These are phyloP conservation scores for Amphiprion percula DNA, from an alignment of 2,113 vertebrate species.

Conservation along the genomic window DNA sequence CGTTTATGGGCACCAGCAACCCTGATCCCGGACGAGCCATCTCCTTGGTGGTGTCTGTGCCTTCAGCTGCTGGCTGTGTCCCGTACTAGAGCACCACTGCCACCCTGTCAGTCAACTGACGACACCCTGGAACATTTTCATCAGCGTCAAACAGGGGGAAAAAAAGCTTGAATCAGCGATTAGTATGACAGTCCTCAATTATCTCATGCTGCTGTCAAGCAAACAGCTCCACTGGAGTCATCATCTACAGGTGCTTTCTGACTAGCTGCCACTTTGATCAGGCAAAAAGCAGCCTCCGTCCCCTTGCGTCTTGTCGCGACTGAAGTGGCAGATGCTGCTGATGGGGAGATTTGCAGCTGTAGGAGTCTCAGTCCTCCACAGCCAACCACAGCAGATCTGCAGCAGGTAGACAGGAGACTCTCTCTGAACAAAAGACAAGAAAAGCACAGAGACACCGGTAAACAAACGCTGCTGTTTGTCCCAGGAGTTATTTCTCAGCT, in stretches of 20 bases:
- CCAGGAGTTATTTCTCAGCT: conserved; percentile 9
- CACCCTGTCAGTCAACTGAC: conserved; percentile 70
- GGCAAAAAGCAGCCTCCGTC: conserved; percentile 43
- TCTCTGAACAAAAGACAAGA: conserved; percentile 46
- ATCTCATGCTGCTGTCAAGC: conserved; percentile 64
- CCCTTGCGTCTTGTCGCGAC: conserved; percentile 39
- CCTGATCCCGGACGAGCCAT: conserved; percentile 85
- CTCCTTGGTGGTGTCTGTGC: conserved; percentile 44
- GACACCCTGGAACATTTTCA: conserved; percentile 58
- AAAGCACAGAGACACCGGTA: conserved; percentile 29
- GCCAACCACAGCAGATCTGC: conserved; percentile 47
- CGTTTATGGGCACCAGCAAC: conserved; percentile 76
- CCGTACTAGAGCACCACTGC: conserved; percentile 60
- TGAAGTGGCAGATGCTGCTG: conserved; percentile 64
- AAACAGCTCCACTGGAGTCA: conserved; percentile 45
- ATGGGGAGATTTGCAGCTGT: conserved; percentile 52
- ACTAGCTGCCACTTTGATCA: conserved; percentile 46
- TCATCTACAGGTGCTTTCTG: conserved; percentile 56
- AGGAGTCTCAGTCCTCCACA: conserved; percentile 45
- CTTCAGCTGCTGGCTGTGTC: conserved; percentile 47
- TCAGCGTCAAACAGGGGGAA: conserved; percentile 22
- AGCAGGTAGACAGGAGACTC: conserved; percentile 55
- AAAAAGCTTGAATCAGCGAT: conserved; percentile 58
- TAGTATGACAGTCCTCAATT: conserved; percentile 36
- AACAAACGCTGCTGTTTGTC: conserved; percentile 47